These are phyloP conservation scores for Cherax destructor DNA, from an alignment of 1,140 invertebrate species.

Conservation along the genomic window DNA sequence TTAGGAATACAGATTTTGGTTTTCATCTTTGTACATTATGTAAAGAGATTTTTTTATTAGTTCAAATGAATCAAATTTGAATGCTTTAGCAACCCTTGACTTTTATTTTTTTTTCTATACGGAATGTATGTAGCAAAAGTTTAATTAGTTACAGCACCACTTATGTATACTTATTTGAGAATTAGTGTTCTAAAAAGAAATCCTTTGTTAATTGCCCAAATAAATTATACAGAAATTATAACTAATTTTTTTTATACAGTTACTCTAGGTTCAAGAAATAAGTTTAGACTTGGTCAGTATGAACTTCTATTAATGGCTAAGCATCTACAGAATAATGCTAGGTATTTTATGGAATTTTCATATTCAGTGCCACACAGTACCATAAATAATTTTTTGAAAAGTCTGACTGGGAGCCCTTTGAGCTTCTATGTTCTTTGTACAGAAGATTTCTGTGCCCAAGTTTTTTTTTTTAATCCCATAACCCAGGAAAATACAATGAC, in stretches of 20 bases:
- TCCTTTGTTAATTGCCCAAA: neutral
- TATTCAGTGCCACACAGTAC: neutral
- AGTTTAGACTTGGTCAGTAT: neutral
- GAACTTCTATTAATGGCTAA: neutral
- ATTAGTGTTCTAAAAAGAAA: neutral
- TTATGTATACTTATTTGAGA: conserved; percentile 4
- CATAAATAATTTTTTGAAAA: too few species aligned
- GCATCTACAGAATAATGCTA: neutral
- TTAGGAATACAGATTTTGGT: conserved; percentile 55
- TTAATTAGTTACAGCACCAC: conserved; percentile 35
- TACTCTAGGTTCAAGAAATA: neutral
- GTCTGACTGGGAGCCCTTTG: neutral
- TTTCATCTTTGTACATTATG: conserved; percentile 69
- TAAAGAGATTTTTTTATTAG: conserved; percentile 61
- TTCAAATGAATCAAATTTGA: conserved; percentile 64
- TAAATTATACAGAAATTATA: neutral
- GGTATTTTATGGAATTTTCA: neutral
- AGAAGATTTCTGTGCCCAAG: too few species aligned
- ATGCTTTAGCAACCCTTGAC: conserved; percentile 41
- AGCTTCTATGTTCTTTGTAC: too few species aligned
- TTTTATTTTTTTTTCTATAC: conserved; percentile 42
- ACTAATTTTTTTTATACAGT: neutral
- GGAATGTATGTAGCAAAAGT: conserved; percentile 38
- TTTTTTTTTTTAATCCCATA: too few species aligned
- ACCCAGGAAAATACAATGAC: too few species aligned